A percentile compares a stretch with the other conserved stretches of the same genome.
These are phyloP conservation scores for Mesorhabditis sp. DNA, from an alignment of 2,888 invertebrate genomes.

Conservation along the genomic window DNA sequence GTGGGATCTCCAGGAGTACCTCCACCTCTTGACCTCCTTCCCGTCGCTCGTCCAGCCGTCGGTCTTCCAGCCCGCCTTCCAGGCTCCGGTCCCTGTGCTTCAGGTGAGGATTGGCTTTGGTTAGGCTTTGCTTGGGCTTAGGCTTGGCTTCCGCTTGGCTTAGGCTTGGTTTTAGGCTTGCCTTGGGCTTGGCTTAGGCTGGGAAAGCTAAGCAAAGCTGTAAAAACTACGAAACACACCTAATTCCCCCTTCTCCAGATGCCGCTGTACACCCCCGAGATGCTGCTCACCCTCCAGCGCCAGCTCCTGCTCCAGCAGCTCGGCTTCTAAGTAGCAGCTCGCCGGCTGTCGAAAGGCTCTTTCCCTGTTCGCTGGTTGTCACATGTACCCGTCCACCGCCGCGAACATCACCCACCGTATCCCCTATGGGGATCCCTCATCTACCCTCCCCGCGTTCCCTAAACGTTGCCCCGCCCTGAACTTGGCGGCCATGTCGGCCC, in stretches of 20 bases:
- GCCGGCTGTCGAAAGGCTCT: too few species aligned
- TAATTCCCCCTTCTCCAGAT: not conserved
- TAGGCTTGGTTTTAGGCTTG: too few species aligned
- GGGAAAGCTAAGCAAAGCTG: not conserved
- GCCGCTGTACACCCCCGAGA: not conserved
- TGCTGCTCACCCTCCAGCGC: not conserved
- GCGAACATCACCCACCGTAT: slow-evolving; percentile 21
- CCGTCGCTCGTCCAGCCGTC: not conserved
- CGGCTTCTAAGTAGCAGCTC: not conserved
- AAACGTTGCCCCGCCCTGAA: too few species aligned
- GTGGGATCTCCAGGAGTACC: not conserved
- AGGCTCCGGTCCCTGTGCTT: not conserved
- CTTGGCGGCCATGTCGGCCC: too few species aligned
- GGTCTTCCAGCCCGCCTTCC: not conserved
- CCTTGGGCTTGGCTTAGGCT: not conserved
- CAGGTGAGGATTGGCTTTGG: not conserved
- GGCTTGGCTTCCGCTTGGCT: too few species aligned
- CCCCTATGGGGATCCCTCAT: slow-evolving; percentile 29
- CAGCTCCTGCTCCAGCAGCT: not conserved
- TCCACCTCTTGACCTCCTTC: not conserved
- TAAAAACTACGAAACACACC: not conserved
- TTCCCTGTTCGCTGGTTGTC: too few species aligned
- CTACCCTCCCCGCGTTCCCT: too few species aligned
- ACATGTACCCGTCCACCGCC: slow-evolving; percentile 12
- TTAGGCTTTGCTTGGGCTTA: too few species aligned